Evolutionary conservation across 1,140 invertebrate genomes (phyloP).

Genomic region (Ericerus pela): DNA sequence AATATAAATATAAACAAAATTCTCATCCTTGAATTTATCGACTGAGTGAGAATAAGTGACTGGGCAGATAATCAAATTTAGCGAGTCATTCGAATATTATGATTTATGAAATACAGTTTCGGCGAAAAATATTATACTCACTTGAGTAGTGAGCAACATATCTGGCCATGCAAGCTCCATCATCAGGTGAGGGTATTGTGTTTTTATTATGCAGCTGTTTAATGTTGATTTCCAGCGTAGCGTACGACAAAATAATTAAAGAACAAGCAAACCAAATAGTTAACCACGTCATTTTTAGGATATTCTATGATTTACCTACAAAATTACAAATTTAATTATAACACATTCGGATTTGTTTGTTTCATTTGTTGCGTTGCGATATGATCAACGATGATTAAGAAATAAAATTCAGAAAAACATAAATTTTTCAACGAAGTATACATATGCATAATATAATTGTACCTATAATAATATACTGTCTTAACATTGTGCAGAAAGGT

Average conservation of each 20-base stretch:
- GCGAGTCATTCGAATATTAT: neutral
- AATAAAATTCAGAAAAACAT: too few relatives aligned
- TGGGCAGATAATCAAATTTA: neutral
- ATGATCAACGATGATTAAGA: too few relatives aligned
- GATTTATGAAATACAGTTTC: conserved; percentile 13
- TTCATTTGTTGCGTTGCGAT: too few relatives aligned
- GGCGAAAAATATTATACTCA: conserved; percentile 22
- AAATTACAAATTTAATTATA: too few relatives aligned
- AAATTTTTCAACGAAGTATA: too few relatives aligned
- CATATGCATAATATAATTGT: too few relatives aligned
- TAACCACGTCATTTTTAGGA: too few relatives aligned
- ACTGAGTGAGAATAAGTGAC: neutral
- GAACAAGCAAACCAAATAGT: too few relatives aligned
- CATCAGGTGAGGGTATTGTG: conserved; percentile 27
- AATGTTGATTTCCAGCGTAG: neutral
- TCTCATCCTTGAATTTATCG: neutral
- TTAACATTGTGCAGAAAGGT: too few relatives aligned
- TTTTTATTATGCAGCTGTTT: neutral
- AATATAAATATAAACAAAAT: neutral
- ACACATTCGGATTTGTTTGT: too few relatives aligned
- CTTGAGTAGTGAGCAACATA: conserved; percentile 38
- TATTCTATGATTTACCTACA: too few relatives aligned
- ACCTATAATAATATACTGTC: too few relatives aligned
- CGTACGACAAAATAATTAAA: neutral
- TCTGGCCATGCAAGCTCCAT: conserved; percentile 36